Evolutionary conservation across 2,797 vertebrate species (phyloP).

Genomic region (Nyctalus aviator): DNA sequence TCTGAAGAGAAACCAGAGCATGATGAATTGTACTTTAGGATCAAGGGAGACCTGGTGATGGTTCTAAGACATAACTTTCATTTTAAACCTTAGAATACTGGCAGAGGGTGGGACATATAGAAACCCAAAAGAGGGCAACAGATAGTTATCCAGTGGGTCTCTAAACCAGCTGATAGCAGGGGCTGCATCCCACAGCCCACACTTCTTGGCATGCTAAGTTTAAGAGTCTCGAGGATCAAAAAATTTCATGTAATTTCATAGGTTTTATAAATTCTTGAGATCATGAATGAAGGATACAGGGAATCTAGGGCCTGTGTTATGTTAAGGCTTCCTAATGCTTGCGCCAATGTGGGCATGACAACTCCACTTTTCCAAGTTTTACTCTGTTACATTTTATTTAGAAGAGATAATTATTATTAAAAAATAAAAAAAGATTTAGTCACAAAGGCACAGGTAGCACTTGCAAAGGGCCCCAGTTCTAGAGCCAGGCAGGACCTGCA

Average conservation of each 20-base stretch:
- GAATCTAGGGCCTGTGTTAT: neutral
- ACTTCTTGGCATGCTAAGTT: neutral
- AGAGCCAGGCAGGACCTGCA: neutral
- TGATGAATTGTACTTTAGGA: neutral
- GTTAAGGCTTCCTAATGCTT: neutral
- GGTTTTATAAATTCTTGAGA: slow-evolving; percentile 33
- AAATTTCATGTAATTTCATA: neutral
- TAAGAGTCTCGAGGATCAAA: neutral
- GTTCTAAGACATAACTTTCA: neutral
- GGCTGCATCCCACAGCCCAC: neutral
- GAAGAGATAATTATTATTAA: slow-evolving; percentile 34
- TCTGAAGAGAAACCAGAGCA: no score
- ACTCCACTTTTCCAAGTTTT: neutral
- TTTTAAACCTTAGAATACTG: neutral
- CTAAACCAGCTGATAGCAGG: neutral
- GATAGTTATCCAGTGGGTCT: neutral
- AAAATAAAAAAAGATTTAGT: neutral
- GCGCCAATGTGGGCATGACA: neutral
- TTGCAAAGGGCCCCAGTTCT: neutral
- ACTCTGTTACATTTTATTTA: slow-evolving; percentile 2
- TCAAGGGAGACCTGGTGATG: neutral
- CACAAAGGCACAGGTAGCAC: neutral
- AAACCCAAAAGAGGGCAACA: neutral
- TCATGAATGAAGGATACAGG: neutral
- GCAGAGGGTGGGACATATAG: neutral